Base-by-base conservation (phyloP, 1,140 invertebrate species). In the Drosophila mayri region DNA sequence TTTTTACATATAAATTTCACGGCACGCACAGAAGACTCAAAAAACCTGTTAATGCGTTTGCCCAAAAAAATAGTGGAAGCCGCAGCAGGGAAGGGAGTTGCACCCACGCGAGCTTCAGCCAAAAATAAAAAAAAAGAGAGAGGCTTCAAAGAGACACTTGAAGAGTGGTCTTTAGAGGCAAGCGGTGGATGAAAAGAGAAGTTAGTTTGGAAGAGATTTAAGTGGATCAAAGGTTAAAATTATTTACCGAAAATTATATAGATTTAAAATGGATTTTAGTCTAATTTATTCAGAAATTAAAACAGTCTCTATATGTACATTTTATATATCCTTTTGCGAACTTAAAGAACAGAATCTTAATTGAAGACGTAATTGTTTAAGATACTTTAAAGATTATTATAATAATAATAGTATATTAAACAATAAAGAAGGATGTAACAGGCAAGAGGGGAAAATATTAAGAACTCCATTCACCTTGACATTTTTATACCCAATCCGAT, bases 1-100 rank as follows among this genome's bases (percentile, higher is more conserved):
- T 72, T 84, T 76, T 76, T 65, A 70, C 62, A 81, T 54, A 76
- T 67, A 68, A 64, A 83, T 80, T 83, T 83, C 79, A 67, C 65
- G 84, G 79, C 84, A 87, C 84, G 83, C 83, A 83, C 82, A 67
- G 37, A 50, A 59, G 59, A 70, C 57, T 22, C 54, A 7, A 77
- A 79, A 87, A 87, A 87, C 83, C 83, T 57, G 83, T 87, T 87
- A 87, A 83, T 87, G 83, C 83, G 83, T 79, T 81, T 70, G 65
- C 28, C 44, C 72, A 67, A 76, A 76, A 76, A 55, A 25, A 72
- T 50, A 57, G 55, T 35, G 43, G 65, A n/a, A 16, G 18, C 41
- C 52, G 38, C 30, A 60, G 61, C 30, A 60, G 61, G 66, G 18
- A 54, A 41, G 54, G 60, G 66, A 59, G 58, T 38, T 88, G 84